Base-by-base conservation (phyloP, 2,888 invertebrate species). In the Listrodromus nycthemerus region DNA sequence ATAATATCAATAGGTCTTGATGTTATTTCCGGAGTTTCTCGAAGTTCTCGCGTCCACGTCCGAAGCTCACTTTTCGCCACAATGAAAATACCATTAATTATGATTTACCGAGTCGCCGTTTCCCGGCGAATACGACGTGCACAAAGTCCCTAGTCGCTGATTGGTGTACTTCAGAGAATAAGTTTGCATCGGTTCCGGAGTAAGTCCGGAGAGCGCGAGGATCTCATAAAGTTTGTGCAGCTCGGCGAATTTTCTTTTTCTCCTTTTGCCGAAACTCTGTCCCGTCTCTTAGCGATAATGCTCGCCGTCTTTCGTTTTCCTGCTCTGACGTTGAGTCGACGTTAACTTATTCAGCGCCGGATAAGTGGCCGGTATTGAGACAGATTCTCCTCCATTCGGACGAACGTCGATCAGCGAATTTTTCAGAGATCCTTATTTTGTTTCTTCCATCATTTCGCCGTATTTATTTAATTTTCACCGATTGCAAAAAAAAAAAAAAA, bases 291-390 rank as follows among this genome's bases (percentile, higher is more conserved):
- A n/a, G 37, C 16, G 30, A 33, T 76, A 48, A 70, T 75, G 55
- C 4, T 30, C 55, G 58, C 58, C 41, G 33, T 71, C 16, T 37
- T 71, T 52, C 37, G 71, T 55, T 37, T 27, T n/a, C 50, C 2
- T 52, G 24, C 13, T 33, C 30, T 13, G 45, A 3, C 30, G 30
- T 13, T 21, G n/a, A 58, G 33, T 41, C 37, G 21, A 66, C 52
- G 55, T 45, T 69, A 76, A 81, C 24, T 77, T 77, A 73, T 69
- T 82, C 30, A 63, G 30, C 45, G 33, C 41, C 27, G 52, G 30
- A 73, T 63, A 45, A 78, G 48, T 48, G 77, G 61, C 30, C 61
- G 52, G 55, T 30, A 66, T 37, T 41, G 24, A 65, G 16, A 50
- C 45, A 21, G 74, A n/a, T 19, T 7, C 41, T n/a, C 24, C 16